Evolutionary conservation across 2,113 vertebrate genomes (phyloP).

Genomic region (Alouatta palliata): DNA sequence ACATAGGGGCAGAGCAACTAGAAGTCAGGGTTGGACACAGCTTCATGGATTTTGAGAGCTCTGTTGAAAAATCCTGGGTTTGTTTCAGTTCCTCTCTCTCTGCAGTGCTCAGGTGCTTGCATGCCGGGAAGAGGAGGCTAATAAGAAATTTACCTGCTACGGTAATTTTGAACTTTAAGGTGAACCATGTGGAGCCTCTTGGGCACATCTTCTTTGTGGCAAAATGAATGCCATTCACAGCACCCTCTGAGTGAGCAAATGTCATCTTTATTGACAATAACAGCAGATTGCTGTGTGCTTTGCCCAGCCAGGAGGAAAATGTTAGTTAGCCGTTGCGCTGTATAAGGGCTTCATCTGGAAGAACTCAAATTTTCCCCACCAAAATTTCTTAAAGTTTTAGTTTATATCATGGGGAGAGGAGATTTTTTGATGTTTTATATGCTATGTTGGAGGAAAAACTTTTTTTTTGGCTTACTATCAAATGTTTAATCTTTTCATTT

Average conservation of each 20-base stretch:
- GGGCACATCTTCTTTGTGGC: not conserved
- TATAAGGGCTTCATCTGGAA: not conserved
- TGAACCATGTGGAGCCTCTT: not conserved
- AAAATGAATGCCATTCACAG: not conserved
- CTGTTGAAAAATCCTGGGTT: not conserved
- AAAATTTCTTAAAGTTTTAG: not conserved
- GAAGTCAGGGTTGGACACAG: not conserved
- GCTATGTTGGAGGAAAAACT: not conserved
- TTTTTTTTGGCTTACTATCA: conserved; percentile 2
- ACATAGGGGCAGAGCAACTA: not conserved
- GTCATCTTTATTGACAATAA: not conserved
- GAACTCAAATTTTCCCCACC: not conserved
- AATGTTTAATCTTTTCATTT: conserved; percentile 25
- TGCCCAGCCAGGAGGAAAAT: not conserved
- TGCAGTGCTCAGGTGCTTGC: not conserved
- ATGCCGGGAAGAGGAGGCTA: not conserved
- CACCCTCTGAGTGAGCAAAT: not conserved
- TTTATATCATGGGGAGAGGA: conserved; percentile 8
- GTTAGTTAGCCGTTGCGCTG: not conserved
- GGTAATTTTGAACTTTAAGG: conserved; percentile 12
- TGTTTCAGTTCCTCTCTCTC: not conserved
- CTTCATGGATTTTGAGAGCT: not conserved
- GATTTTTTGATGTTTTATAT: not conserved
- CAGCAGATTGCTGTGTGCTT: not conserved
- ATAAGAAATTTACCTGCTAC: not conserved